Evolutionary conservation across 2,113 vertebrate genomes (phyloP).

Genomic region (Tricholaema leucomelas): DNA sequence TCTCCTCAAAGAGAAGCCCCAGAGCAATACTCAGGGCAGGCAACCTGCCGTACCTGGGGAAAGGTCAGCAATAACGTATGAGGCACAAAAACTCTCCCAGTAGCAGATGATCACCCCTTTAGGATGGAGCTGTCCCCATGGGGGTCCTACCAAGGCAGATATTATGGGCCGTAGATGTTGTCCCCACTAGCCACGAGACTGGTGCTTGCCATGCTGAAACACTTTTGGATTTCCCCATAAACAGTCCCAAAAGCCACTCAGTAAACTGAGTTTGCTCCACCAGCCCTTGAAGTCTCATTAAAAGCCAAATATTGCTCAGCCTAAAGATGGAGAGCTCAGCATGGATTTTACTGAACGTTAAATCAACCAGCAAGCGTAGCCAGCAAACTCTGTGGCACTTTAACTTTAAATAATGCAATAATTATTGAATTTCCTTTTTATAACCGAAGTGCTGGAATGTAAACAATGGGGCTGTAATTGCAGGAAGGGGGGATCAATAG

Average conservation of each 20-base stretch:
- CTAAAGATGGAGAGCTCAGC: slow-evolving; percentile 81
- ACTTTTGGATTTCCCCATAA: background rate
- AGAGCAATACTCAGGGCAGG: background rate
- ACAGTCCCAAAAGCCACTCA: slow-evolving; percentile 27
- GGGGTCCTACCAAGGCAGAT: too few relatives aligned
- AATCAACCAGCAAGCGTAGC: slow-evolving; percentile 84
- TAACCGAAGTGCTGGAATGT: slow-evolving; percentile 99
- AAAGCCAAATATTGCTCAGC: slow-evolving; percentile 79
- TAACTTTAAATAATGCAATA: slow-evolving; percentile 99
- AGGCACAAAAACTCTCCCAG: background rate
- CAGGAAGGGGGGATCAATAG: slow-evolving; percentile 98
- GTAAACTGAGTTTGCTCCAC: slow-evolving; percentile 19
- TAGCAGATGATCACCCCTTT: accelerated
- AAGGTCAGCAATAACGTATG: accelerated
- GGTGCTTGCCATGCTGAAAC: background rate
- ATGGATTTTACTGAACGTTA: slow-evolving; percentile 82
- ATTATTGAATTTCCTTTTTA: slow-evolving; percentile 99
- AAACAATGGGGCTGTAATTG: slow-evolving; percentile 99
- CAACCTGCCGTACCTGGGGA: background rate
- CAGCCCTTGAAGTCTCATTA: slow-evolving; percentile 77
- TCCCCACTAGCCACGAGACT: accelerated
- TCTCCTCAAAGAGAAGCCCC: background rate
- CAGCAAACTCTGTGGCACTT: slow-evolving; percentile 93
- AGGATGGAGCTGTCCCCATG: accelerated
- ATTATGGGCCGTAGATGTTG: background rate